Evolutionary conservation across 2,113 vertebrate species (phyloP), one percentile per base, ranked within the genome.

Genomic region (Ceyx margarethae): DNA sequence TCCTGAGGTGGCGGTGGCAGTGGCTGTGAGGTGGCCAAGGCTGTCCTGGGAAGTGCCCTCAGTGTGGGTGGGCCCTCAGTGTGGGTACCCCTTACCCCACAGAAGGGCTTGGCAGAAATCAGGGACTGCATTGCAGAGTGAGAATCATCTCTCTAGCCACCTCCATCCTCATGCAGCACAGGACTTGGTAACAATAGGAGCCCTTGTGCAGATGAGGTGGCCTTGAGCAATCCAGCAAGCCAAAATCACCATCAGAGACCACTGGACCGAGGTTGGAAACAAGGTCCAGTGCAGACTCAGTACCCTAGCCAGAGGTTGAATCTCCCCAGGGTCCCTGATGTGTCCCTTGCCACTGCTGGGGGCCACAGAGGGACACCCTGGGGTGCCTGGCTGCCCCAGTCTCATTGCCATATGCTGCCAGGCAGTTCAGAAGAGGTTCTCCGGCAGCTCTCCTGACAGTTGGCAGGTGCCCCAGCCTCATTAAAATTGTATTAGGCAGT

Each of bases 401-500:
- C 78, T 69, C 3, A 0, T 22, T 87, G 92, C 93, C 93, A 57
- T 88, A 66, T 80, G 81, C 87, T n/a, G 3, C 28, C 67, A 43
- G 58, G 35, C 81, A 88, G 76, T 77, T 31, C 80, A 53, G 73
- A 71, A 81, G 84, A 93, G 91, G 87, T 43, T 78, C 61, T 78
- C 74, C 5, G 2, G 25, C 19, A 1, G 71, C 69, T 54, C 20
- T 62, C 40, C 87, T 2, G 5, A 95, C 94, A 93, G 90, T 85
- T 96, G 96, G 95, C 93, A 91, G 69, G 74, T 75, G 45, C 78
- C 33, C 71, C 0, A 1, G 45, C 82, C 95, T 96, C 92, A 96
- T 96, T 96, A 96, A 96, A 92, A 81, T 93, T 95, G 89, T 87
- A 96, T 92, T 92, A 87, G 78, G 46, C 33, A 28, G 86, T 85